These are phyloP conservation scores for Microcebus ravelobensis DNA, from an alignment of 2,113 vertebrate genomes.

Conservation along the genomic window DNA sequence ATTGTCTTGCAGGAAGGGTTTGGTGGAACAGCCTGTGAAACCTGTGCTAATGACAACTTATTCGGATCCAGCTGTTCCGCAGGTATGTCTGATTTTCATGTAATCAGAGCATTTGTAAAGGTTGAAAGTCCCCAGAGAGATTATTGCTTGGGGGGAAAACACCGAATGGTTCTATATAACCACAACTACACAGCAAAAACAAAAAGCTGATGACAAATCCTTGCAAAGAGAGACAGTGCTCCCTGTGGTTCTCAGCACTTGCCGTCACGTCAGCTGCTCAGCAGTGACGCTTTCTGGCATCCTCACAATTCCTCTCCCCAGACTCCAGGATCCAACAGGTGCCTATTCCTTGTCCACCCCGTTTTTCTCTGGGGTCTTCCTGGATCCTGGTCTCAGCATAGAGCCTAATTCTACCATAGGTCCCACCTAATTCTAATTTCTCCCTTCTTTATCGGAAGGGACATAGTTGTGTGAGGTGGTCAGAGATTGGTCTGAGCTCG, in stretches of 20 bases:
- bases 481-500: neutral
- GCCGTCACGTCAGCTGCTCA: neutral
- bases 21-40: conserved; percentile 94
- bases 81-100: conserved; percentile 83
- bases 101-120: neutral
- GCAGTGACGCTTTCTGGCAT: neutral
- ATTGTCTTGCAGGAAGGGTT: conserved; percentile 87
- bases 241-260: neutral
- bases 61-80: conserved; percentile 90
- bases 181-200: neutral
- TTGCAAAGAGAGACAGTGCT: too few relatives aligned
- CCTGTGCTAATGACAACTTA: conserved; percentile 85
- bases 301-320: neutral
- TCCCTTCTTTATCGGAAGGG: neutral
- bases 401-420: neutral
- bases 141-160: neutral
- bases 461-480: neutral
- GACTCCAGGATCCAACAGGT: neutral
- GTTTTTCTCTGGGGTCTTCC: neutral
- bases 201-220: neutral
- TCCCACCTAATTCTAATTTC: neutral
- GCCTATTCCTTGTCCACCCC: neutral
- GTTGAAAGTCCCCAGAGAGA: neutral
- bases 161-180: neutral
- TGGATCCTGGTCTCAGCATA: neutral